Base-by-base conservation (phyloP, 2,797 vertebrate species). In the Melanotaenia nigrans region DNA sequence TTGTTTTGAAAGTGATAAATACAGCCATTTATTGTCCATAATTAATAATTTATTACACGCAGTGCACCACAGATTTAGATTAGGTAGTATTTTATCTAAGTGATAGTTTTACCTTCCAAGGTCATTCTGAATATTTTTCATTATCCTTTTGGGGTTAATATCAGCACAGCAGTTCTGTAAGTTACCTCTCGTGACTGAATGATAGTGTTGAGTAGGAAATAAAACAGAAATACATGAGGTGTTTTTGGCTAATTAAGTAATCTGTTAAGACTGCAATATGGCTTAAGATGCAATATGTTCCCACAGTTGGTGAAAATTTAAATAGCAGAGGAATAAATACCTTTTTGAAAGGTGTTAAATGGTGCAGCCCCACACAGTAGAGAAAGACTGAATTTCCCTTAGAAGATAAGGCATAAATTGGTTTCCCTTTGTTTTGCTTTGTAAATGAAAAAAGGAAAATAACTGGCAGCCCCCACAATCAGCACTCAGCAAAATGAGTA, bases 1-100 rank as follows among this genome's bases (percentile, higher is more conserved):
- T 87, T 90, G 85, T 91, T 92, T 87, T 92, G 88, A 90, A 91
- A 90, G 84, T 91, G 85, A 92, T 91, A 85, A 87, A 91, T 91
- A 84, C 81, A 73, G 83, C 73, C 71, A 88, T 90, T 90, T 92
- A 89, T 91, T 84, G 90, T 87, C 84, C 73, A 84, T 92, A 88
- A 91, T 92, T 89, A 92, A 91, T 90, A 90, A 92, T 91, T 90
- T 84, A 91, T 92, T 83, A 90, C 9, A 65, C 67, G 49, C 82
- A 53, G 67, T 53, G 59, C 2, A 30, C 79, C 68, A n/a, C 73
- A 76, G 75, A 77, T 82, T 88, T 83, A 81, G 79, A 92, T 87
- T 78, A 84, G 86, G 79, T 65, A 73, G 75, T 88, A 83, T 88
- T 86, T 92, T 86, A 91, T 89, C 79, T 61, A 58, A 62, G 67